Evolutionary conservation across 2,113 vertebrate genomes (phyloP), one percentile per base, ranked within the genome.

Genomic region (Catharus fuscescens): DNA sequence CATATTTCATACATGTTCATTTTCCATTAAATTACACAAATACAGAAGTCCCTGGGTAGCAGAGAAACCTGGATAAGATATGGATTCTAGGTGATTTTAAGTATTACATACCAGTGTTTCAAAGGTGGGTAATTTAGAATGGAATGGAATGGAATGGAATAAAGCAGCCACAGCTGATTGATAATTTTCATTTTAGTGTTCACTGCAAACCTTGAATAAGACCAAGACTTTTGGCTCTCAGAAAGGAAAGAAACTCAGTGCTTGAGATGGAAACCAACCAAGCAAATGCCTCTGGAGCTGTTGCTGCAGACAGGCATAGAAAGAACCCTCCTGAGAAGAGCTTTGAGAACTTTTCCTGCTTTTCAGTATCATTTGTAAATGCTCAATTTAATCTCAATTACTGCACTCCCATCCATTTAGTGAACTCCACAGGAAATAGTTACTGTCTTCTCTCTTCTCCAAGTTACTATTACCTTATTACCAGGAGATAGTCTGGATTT

Each of bases 1-100:
- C 12, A 0, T 66, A 29, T 73, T 91, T 87, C 21, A 20, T 36
- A 29, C 1, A 5, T 12, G 20, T 45, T 36, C 6, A 0, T 53
- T 90, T 82, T 69, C 24, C 5, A 3, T n/a, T 44, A 24, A 0
- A 0, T 64, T 28, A 12, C 59, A 44, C 0, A 23, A 67, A 48
- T 26, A 23, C 23, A 59, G 25, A 44, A 21, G 18, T 65, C 18
- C 24, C 23, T 52, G 31, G 21, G 23, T 4, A 74, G 28, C 6
- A 3, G 47, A 18, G 45, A 44, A 74, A 56, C 8, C 6, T 69
- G 15, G 25, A 2, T 29, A 53, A 73, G 18, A 12, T 15, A 44
- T 7, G 3, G 2, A 28, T 57, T 80, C 24, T 18, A 6, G 18
- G 11, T 31, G 8, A 26, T 42, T 48, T 4, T 14, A 59, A 71